Evolutionary conservation across 2,888 invertebrate genomes (phyloP).

Genomic region (Morpho deidamia): DNA sequence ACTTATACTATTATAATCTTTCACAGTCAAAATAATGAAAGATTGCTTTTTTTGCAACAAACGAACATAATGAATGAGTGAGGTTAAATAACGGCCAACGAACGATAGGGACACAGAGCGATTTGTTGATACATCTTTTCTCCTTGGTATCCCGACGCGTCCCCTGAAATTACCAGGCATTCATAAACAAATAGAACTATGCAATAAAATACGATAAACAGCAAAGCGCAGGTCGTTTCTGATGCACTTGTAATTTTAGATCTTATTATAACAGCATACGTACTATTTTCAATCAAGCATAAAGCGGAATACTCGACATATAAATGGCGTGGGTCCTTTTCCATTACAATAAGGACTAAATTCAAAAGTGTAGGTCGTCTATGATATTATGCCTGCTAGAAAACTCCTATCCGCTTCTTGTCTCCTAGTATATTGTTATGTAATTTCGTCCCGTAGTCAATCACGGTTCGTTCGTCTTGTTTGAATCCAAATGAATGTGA

Average conservation of each 20-base stretch:
- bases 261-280: neutral
- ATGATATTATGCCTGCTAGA: neutral
- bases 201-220: neutral
- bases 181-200: neutral
- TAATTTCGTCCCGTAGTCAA: constrained; percentile 19
- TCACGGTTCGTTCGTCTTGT: neutral
- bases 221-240: neutral
- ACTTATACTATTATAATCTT: too few species aligned
- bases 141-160: constrained; percentile 5
- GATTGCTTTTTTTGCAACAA: too few species aligned
- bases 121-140: neutral
- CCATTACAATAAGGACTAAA: neutral
- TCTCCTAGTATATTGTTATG: constrained; percentile 21
- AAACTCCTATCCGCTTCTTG: constrained; percentile 5
- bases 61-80: too few species aligned
- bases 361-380: neutral
- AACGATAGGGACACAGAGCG: too few species aligned
- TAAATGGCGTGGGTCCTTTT: neutral
- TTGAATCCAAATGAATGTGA: too few species aligned
- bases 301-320: neutral
- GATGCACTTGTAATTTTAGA: neutral
- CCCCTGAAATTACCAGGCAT: constrained; percentile 5
- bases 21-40: too few species aligned
- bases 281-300: neutral
- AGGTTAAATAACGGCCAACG: too few species aligned